phyloP scores from a whole-genome alignment of 1,140 invertebrate species.

The Apis cerana region DNA sequence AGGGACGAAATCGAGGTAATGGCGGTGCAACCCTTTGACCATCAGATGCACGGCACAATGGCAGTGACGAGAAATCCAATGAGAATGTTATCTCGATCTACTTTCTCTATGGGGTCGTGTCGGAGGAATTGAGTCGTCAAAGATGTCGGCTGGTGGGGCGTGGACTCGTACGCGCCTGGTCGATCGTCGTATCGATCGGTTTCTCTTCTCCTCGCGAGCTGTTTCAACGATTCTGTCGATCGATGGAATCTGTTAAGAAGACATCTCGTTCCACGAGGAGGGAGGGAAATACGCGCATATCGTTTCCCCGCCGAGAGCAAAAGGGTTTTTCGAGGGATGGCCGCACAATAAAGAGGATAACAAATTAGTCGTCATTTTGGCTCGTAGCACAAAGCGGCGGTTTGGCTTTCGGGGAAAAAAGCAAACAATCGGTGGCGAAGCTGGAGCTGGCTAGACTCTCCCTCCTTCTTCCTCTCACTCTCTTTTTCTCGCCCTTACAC shows the following conservation, averaged over 20 bases:
- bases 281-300: background rate
- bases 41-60: conserved; percentile 66
- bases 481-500: conserved; percentile 10
- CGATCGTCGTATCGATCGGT: conserved; percentile 19
- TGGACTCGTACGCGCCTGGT: background rate
- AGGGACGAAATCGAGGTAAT: conserved; percentile 63
- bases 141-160: conserved; percentile 13
- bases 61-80: conserved; percentile 59
- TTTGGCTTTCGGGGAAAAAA: conserved; percentile 62
- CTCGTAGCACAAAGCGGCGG: conserved; percentile 44
- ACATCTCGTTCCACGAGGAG: background rate
- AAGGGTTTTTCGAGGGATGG: background rate
- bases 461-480: background rate
- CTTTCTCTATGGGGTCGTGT: conserved; percentile 42
- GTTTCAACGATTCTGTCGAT: too few species aligned
- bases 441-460: background rate
- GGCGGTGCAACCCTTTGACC: conserved; percentile 57
- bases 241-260: too few species aligned
- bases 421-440: conserved; percentile 51
- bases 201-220: background rate
- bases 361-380: conserved; percentile 57
- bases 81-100: conserved; percentile 71
- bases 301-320: background rate
- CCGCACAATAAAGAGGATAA: conserved; percentile 36
- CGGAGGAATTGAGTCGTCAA: conserved; percentile 60